phyloP scores from a whole-genome alignment of 2,888 invertebrate genomes.

The Diarsia brunnea region DNA sequence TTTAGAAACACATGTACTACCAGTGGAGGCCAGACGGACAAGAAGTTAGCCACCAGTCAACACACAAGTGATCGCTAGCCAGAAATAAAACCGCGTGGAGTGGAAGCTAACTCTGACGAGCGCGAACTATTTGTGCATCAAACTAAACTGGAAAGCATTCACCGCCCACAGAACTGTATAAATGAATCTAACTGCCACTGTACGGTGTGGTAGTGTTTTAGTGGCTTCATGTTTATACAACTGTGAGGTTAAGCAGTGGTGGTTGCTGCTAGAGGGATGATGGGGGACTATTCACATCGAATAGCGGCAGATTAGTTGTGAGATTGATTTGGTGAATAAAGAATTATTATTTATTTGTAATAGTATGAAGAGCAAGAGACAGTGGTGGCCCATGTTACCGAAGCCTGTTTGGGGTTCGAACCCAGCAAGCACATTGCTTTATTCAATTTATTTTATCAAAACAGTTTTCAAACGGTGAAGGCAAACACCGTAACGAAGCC shows the following conservation, averaged over 20 bases:
- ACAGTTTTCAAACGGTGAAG: neutral
- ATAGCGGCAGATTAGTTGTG: neutral
- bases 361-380: neutral
- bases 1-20: conserved; percentile 1
- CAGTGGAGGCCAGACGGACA: neutral
- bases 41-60: neutral
- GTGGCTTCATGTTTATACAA: neutral
- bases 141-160: conserved; percentile 10
- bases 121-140: neutral
- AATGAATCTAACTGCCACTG: neutral
- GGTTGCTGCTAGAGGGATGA: neutral
- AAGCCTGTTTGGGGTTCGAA: neutral
- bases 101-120: neutral
- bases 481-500: neutral
- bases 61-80: conserved; percentile 1
- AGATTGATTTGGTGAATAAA: too few relatives aligned
- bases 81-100: conserved; percentile 1
- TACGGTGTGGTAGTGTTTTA: neutral
- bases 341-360: too few relatives aligned
- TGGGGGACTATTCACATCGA: neutral
- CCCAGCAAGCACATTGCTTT: neutral
- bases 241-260: neutral
- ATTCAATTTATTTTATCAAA: neutral
- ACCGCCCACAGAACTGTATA: neutral
- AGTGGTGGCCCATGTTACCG: neutral